Evolutionary conservation across 2,113 vertebrate genomes (phyloP).

Genomic region (Spheniscus mendiculus): DNA sequence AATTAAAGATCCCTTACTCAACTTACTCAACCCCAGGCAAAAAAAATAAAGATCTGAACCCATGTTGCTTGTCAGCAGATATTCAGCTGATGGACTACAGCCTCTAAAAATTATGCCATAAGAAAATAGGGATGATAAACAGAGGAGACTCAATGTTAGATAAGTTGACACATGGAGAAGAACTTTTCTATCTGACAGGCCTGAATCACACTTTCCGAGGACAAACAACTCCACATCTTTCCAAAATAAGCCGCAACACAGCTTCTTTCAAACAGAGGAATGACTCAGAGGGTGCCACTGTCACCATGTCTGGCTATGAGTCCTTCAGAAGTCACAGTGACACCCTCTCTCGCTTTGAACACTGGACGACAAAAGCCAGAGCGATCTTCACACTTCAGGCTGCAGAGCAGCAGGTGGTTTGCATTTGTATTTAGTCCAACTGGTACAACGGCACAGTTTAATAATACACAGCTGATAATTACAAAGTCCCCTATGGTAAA

Average conservation of each 20-base stretch:
- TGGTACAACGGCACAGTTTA: neutral
- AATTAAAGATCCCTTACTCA: neutral
- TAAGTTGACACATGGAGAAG: neutral
- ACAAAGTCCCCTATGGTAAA: neutral
- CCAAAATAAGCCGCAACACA: neutral
- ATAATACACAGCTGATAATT: neutral
- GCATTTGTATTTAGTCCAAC: neutral
- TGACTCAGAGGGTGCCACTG: slow-evolving; percentile 10
- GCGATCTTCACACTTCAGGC: neutral
- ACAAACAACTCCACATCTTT: neutral
- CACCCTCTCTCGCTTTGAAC: slow-evolving; percentile 6
- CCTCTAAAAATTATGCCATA: neutral
- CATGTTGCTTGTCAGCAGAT: neutral
- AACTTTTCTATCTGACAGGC: neutral
- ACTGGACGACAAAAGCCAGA: neutral
- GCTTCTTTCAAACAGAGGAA: neutral
- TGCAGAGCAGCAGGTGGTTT: neutral
- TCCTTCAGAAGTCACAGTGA: slow-evolving; percentile 13
- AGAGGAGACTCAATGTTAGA: neutral
- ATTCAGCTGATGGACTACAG: neutral
- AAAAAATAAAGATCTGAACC: neutral
- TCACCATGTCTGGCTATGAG: neutral
- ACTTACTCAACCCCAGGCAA: neutral
- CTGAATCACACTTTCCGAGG: neutral
- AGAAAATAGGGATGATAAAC: neutral